Conservation (phyloP, 2,797 vertebrate species). For the Enteromius viviparus region DNA sequence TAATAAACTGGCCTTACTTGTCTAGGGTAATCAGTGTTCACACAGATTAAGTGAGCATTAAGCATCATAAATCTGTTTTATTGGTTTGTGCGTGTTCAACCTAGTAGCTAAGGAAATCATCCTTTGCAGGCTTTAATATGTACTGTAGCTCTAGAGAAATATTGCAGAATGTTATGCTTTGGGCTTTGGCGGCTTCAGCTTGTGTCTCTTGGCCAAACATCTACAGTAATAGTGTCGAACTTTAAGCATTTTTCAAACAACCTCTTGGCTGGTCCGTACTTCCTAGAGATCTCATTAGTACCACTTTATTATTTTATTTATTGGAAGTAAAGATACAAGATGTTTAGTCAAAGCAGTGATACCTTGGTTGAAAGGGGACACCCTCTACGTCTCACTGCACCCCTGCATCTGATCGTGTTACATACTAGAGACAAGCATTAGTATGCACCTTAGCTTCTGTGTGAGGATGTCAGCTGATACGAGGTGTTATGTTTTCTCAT, state of each 20-base stretch:
- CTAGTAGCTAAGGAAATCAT: neutral
- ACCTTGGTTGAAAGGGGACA: constrained; percentile 21
- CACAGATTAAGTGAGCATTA: neutral
- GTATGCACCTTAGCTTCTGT: constrained; percentile 6
- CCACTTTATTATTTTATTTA: neutral
- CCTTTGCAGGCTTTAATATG: neutral
- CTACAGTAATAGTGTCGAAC: neutral
- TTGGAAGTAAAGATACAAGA: neutral
- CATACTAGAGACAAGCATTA: constrained; percentile 28
- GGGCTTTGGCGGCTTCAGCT: neutral
- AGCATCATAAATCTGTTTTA: constrained; percentile 10
- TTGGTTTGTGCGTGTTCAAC: neutral
- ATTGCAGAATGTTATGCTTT: neutral
- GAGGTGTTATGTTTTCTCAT: constrained; percentile 30
- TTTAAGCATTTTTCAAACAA: neutral
- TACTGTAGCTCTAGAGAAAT: constrained; percentile 1
- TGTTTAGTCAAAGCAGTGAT: neutral
- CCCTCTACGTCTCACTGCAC: neutral
- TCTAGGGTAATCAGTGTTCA: constrained; percentile 5
- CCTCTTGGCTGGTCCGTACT: constrained; percentile 22
- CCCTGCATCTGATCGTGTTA: constrained; percentile 27
- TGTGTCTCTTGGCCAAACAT: constrained; percentile 12
- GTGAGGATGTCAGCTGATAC: constrained; percentile 34
- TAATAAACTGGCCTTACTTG: neutral
- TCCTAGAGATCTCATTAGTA: neutral